Evolutionary conservation across 2,888 invertebrate genomes (phyloP).

Genomic region (Phlogophora meticulosa): DNA sequence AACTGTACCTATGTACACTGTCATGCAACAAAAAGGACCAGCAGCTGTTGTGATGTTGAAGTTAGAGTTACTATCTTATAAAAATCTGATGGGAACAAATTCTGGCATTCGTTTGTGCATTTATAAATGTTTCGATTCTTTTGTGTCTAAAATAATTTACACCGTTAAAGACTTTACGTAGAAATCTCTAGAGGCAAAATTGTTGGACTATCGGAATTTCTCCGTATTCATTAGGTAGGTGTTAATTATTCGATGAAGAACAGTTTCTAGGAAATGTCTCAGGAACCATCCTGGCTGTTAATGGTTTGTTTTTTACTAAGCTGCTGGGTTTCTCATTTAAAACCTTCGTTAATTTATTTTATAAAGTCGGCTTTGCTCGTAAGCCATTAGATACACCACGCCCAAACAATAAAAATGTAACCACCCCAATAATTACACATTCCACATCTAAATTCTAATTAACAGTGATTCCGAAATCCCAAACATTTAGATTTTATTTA

Average conservation of each 20-base stretch:
- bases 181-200: neutral
- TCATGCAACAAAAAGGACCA: constrained; percentile 19
- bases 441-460: constrained; percentile 49
- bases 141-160: neutral
- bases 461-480: constrained; percentile 45
- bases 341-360: neutral
- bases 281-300: constrained; percentile 7
- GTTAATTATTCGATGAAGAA: neutral
- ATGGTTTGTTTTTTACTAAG: neutral
- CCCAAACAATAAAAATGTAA: constrained; percentile 16
- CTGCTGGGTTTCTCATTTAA: neutral
- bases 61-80: no score
- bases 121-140: neutral
- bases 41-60: constrained; percentile 22
- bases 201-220: neutral
- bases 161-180: no score
- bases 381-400: neutral
- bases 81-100: no score
- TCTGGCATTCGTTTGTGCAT: no score
- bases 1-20: constrained; percentile 25
- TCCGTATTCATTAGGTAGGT: neutral
- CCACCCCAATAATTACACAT: constrained; percentile 34
- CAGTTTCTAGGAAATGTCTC: neutral
- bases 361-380: neutral
- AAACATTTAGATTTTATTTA: constrained; percentile 67